phyloP scores from a whole-genome alignment of 2,113 vertebrate species.

The Myodes glareolus region DNA sequence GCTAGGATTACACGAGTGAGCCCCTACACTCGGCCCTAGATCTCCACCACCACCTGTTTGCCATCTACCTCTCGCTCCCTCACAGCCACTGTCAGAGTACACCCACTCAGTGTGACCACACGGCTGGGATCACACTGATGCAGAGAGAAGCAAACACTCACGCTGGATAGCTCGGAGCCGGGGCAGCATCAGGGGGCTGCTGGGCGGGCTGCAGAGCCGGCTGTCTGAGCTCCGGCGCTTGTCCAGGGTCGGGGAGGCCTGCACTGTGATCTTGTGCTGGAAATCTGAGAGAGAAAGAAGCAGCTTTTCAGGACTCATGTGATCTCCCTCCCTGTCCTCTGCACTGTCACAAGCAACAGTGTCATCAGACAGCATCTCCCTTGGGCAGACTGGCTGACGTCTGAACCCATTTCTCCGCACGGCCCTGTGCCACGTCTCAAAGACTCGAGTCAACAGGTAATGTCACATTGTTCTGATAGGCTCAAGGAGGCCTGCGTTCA shows the following conservation, averaged over 20 bases:
- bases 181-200: conserved; percentile 95
- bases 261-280: conserved; percentile 98
- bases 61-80: background rate
- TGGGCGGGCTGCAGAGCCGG: conserved; percentile 93
- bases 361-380: background rate
- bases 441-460: background rate
- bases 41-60: background rate
- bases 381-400: background rate
- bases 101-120: background rate
- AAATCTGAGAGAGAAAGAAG: conserved; percentile 88
- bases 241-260: conserved; percentile 96
- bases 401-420: background rate
- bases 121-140: background rate
- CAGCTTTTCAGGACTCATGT: background rate
- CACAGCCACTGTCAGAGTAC: background rate
- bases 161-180: conserved; percentile 96
- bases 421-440: background rate
- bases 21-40: background rate
- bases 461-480: background rate
- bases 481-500: background rate
- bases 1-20: background rate
- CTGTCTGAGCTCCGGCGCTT: conserved; percentile 95
- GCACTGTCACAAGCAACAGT: background rate
- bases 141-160: conserved; percentile 81
- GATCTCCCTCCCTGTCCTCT: too few relatives aligned